Evolutionary conservation across 2,888 invertebrate genomes (phyloP).

Genomic region (Liposcelis brunnea): DNA sequence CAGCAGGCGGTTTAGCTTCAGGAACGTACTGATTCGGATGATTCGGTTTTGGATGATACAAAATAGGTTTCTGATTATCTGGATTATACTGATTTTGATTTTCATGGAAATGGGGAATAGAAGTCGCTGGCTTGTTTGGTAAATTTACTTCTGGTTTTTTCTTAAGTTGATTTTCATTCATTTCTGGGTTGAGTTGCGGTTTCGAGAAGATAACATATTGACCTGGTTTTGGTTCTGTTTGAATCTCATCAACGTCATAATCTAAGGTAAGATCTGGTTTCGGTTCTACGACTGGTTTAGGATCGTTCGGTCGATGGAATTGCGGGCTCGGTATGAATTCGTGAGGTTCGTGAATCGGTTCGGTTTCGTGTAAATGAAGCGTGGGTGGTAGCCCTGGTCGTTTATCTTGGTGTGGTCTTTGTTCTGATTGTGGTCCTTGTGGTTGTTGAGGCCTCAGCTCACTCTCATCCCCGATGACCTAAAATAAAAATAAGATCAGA

Average conservation of each 20-base stretch:
- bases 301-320: background rate
- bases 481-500: too few relatives aligned
- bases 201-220: constrained; percentile 6
- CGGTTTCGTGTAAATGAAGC: constrained; percentile 2
- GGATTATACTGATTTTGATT: constrained; percentile 17
- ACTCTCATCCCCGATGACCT: constrained; percentile 4
- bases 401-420: constrained; percentile 7
- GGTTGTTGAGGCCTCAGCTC: too few relatives aligned
- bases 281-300: background rate
- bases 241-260: constrained; percentile 7
- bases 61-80: constrained; percentile 29
- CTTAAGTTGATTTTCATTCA: constrained; percentile 6
- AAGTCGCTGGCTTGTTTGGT: background rate
- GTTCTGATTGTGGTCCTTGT: constrained; percentile 7
- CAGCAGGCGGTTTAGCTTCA: background rate
- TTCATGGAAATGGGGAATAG: constrained; percentile 9
- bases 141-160: background rate
- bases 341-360: constrained; percentile 7
- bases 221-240: constrained; percentile 7
- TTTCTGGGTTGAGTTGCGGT: constrained; percentile 6
- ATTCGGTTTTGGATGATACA: constrained; percentile 9
- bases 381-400: background rate
- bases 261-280: constrained; percentile 3
- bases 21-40: constrained; percentile 9
- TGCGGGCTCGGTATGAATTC: constrained; percentile 6